Evolutionary conservation across 2,797 vertebrate genomes (phyloP), one percentile per base, ranked within the genome.

Genomic region (Jordanella pulchra): DNA sequence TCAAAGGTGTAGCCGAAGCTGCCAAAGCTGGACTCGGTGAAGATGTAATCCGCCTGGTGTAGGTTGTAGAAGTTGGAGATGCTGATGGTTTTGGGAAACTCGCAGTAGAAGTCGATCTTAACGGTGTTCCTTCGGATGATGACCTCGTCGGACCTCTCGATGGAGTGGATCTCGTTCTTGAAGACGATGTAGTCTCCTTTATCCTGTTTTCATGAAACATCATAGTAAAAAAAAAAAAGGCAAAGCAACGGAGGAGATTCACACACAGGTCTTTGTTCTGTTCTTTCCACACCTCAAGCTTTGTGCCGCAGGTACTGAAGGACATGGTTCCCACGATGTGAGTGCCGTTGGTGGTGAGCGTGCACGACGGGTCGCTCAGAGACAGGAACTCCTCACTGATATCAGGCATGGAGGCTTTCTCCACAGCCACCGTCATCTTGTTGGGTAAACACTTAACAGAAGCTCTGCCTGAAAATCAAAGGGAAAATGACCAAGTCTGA

Each of bases 11-110:
- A 95, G 64, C 87, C 73, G 2, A 94, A 95, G 70, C 88, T 94
- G 78, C 92, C 93, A 0, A 95, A 93, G 71, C 66, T 90, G 67
- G 91, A 89, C 86, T 95, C 91, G 0, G 92, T 93, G 81, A 94
- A 93, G 2, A 94, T 80, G 72, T 92, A 95, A 76, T 93, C 88
- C 0, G 90, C 76, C 21, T 90, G 76, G 39, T 90, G 80, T 65
- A 89, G 56, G 27, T 64, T 80, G 80, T 80, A 94, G 78, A 73
- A 85, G 32, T 32, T 89, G 56, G 88, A 86, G 77, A 94, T 77
- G 66, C 72, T 84, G 67, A 87, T 32, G 42, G n/a, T 15, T 80
- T 93, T 95, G 44, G 89, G 86, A 55, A 93, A 93, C 66, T 86
- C 79, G 80, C 94, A 95, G 0, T 78, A 89, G 72, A 95, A 92